Evolutionary conservation across 2,797 vertebrate genomes (phyloP), one percentile per base, ranked within the genome.

Genomic region (Leuciscus waleckii): DNA sequence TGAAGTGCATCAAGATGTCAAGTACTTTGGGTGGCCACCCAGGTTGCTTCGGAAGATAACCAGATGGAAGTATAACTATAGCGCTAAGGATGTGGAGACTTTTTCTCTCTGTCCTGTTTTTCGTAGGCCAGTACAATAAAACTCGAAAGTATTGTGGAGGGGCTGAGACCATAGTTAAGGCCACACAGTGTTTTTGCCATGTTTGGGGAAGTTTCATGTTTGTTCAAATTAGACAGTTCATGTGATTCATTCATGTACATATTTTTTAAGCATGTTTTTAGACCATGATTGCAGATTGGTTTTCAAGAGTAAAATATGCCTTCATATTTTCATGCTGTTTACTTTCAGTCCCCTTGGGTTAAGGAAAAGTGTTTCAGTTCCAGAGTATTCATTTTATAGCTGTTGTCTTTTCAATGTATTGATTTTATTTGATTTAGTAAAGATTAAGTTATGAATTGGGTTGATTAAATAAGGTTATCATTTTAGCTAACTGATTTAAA

Each of bases 1-100:
- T 98, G 97, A 99, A 98, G 98, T 99, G 98, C 97, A 99, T 98
- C 98, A 98, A 97, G 97, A 99, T 98, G 98, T 99, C 97, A 99
- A 99, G 98, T 99, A 96, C 97, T 99, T 97, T 97, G 95, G 95
- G 95, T 96, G 98, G 95, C 98, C 98, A 99, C 98, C 98, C 98
- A 99, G 96, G 97, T 96, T 97, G 98, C 93, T 93, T 95, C 97
- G 97, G 98, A 98, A 98, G 97, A 98, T 98, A 97, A 98, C 97
- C 98, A 98, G 97, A 98, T 97, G 98, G 97, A 98, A 97, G 97
- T 96, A 96, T 95, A 97, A 95, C 97, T 96, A 95, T 92, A 94
- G 93, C 90, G 89, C 94, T 93, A 93, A 93, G 92, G 95, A 94
- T 95, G 94, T 92, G 93, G 94, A 29, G 49, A 71, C 49, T 81